Percentiles rank a stretch among this genome's conserved stretches.
Evolutionary conservation across 64 coral and sea anemone species (phyloP).

Genomic region (Pocillopora damicornis): DNA sequence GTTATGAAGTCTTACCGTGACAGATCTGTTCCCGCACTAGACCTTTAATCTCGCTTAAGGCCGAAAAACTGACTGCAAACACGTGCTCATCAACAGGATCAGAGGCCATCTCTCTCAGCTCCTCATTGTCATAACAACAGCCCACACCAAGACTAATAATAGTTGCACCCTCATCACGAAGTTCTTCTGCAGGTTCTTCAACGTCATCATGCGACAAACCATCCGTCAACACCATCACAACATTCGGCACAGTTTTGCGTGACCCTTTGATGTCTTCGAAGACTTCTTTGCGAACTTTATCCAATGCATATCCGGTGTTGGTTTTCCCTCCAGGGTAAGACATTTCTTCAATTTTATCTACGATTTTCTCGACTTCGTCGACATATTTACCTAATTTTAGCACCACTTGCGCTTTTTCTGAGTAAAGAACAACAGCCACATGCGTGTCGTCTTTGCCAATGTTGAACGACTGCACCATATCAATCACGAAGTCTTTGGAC

Average conservation of each 20-base stretch:
- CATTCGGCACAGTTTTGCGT: not conserved
- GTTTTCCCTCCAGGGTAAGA: not conserved
- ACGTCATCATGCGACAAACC: slow-evolving; percentile 28
- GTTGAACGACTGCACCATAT: slow-evolving; percentile 32
- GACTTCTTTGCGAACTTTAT: not conserved
- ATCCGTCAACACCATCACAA: slow-evolving; percentile 20
- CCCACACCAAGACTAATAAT: slow-evolving; percentile 37
- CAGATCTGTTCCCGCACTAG: slow-evolving; percentile 2
- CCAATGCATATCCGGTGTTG: not conserved
- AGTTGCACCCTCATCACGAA: slow-evolving; percentile 11
- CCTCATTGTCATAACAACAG: not conserved
- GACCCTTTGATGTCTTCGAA: not conserved
- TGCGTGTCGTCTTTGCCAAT: slow-evolving; percentile 5
- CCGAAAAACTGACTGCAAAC: slow-evolving; percentile 5
- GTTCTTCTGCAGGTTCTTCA: not conserved
- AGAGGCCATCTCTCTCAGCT: slow-evolving; percentile 25
- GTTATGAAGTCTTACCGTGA: not conserved
- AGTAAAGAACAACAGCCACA: slow-evolving; percentile 22
- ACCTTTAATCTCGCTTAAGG: not conserved
- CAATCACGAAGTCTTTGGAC: slow-evolving; percentile 27
- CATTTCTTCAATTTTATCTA: slow-evolving; percentile 1
- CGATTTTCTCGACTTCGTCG: not conserved
- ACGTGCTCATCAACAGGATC: slow-evolving; percentile 5
- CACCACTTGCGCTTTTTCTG: not conserved
- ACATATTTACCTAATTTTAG: slow-evolving; percentile 2